Percentiles rank a stretch among this genome's conserved stretches.
Conservation (phyloP, 2,888 invertebrate species). For the Epiblema foenella region DNA sequence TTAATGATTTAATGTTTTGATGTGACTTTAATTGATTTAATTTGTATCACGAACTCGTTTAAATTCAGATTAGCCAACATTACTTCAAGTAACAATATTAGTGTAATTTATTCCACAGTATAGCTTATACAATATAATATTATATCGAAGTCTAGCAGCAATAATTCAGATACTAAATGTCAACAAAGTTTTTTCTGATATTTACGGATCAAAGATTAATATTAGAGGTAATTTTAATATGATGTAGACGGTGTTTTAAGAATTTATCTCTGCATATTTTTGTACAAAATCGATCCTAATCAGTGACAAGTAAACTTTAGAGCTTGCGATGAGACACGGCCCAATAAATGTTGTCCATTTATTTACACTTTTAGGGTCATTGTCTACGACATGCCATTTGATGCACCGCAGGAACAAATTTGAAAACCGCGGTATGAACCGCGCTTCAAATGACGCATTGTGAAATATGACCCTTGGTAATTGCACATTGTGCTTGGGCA, state of each 20-base stretch:
- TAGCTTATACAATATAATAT: slow-evolving; percentile 39
- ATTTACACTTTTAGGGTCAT: not conserved
- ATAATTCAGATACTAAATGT: slow-evolving; percentile 43
- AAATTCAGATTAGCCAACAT: slow-evolving; percentile 32
- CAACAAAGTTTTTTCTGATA: slow-evolving; percentile 47
- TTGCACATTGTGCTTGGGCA: not conserved
- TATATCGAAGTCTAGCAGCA: slow-evolving; percentile 42
- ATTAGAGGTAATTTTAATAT: slow-evolving; percentile 49
- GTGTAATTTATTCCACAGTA: slow-evolving; percentile 37
- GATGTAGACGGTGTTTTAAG: slow-evolving; percentile 61
- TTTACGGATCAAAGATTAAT: slow-evolving; percentile 50
- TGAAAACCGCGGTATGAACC: too few relatives aligned
- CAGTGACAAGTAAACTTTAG: slow-evolving; percentile 51
- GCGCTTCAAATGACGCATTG: too few relatives aligned
- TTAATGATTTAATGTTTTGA: slow-evolving; percentile 33
- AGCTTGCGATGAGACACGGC: not conserved
- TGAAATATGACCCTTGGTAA: not conserved
- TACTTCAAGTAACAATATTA: slow-evolving; percentile 26
- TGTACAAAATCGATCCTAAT: slow-evolving; percentile 70
- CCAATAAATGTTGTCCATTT: not conserved
- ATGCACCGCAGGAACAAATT: not conserved
- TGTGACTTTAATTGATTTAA: slow-evolving; percentile 29
- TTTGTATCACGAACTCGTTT: slow-evolving; percentile 31
- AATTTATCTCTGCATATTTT: slow-evolving; percentile 72
- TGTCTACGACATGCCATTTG: not conserved